Evolutionary conservation across 1,140 invertebrate genomes (phyloP), one percentile per base, ranked within the genome.

Genomic region (Sarcophaga bullata): DNA sequence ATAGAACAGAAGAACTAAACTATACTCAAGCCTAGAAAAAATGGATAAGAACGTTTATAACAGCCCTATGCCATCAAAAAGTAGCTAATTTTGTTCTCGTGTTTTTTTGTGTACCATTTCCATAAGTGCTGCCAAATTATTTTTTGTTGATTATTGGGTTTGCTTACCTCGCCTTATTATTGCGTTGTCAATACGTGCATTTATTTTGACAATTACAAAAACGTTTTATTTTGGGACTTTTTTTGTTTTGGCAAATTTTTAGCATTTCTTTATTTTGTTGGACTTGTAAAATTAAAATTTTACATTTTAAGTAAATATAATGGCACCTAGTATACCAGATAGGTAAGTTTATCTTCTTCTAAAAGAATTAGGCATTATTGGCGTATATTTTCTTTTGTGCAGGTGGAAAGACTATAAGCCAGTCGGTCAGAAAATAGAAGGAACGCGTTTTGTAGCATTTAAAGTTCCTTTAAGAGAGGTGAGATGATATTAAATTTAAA

Each of bases 391-490:
- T n/a, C 87, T 91, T 91, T 48, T 89, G 25, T 37, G 25, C 25
- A 95, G 95, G 86, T 96, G 95, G 95, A 88, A 93, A 83, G 88
- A 92, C 46, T 96, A 95, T 87, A 92, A 90, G 85, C 89, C 94
- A 7, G 92, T 93, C 85, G 95, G 95, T 1, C 86, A 91, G 37
- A 90, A 92, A 7, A 93, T 96, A 81, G 90, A 92, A 50, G 93
- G 93, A 5, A 95, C 95, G 11, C 92, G 93, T 83, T 93, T 96
- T 81, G 91, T 96, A 84, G 93, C 94, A 48, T 96, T 95, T 86
- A 96, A 96, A 91, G 95, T 95, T 72, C 95, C 95, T n/a, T 88
- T 96, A 13, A 92, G 91, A 85, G 89, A 92, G 90, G 94, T 95
- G 89, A 93, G 93, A 91, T 73, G 25, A 37, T 13, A 8, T 15